Percentiles rank a stretch among this genome's conserved stretches.
phyloP scores from a whole-genome alignment of 1,140 invertebrate species.

The Heliconius melpomene region DNA sequence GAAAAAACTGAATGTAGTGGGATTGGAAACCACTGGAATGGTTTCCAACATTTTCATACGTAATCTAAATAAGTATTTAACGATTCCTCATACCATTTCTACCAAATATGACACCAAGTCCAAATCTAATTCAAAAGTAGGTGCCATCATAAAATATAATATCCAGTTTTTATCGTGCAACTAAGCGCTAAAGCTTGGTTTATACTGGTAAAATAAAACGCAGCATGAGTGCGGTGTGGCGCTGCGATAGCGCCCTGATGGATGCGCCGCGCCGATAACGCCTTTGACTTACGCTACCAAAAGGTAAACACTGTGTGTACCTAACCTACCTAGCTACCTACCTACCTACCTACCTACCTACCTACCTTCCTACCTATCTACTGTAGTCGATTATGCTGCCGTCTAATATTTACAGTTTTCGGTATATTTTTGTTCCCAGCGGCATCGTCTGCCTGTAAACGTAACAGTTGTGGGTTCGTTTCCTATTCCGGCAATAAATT shows the following conservation, averaged over 20 bases:
- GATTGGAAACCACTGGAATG: too few relatives aligned
- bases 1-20: too few relatives aligned
- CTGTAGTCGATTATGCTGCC: slow-evolving; percentile 6
- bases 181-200: slow-evolving; percentile 30
- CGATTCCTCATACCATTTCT: not conserved
- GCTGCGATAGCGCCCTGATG: slow-evolving; percentile 51
- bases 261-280: slow-evolving; percentile 53
- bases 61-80: too few relatives aligned
- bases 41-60: too few relatives aligned
- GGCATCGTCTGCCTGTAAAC: too few relatives aligned
- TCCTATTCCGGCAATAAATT: too few relatives aligned
- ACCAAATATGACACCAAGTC: not conserved
- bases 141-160: slow-evolving; percentile 12
- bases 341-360: too few relatives aligned
- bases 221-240: slow-evolving; percentile 29
- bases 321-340: not conserved
- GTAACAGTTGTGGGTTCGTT: too few relatives aligned
- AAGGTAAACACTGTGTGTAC: slow-evolving; percentile 37
- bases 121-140: slow-evolving; percentile 3
- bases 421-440: not conserved
- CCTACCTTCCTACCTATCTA: too few relatives aligned
- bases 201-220: slow-evolving; percentile 35
- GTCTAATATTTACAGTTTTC: slow-evolving; percentile 11
- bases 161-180: slow-evolving; percentile 18
- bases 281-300: slow-evolving; percentile 45